Percentiles rank a stretch among this genome's conserved stretches.
Conservation (phyloP, 2,113 vertebrate species). For the Raja brachyura region DNA sequence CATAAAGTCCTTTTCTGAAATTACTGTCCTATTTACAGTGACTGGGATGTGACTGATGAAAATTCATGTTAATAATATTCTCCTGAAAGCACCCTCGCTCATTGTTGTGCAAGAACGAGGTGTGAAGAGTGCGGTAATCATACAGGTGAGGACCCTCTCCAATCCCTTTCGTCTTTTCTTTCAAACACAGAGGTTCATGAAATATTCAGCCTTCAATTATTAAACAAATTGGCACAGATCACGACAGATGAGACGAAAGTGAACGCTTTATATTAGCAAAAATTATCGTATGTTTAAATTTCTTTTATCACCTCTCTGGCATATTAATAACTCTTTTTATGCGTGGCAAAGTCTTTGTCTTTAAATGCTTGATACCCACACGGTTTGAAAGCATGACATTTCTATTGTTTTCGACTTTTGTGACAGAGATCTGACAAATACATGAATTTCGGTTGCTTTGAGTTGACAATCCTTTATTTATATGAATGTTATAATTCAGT, state of each 20-base stretch:
- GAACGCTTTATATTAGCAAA: slow-evolving; percentile 11
- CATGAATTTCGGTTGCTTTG: neutral
- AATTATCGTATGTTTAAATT: neutral
- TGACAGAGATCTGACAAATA: neutral
- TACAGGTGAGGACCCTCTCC: neutral
- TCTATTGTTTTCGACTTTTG: neutral
- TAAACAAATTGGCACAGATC: slow-evolving; percentile 24
- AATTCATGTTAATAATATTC: neutral
- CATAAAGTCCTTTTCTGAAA: neutral
- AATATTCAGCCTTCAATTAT: slow-evolving; percentile 33
- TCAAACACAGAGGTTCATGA: slow-evolving; percentile 28
- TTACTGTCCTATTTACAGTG: no score
- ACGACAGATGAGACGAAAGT: neutral
- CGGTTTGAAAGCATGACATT: neutral
- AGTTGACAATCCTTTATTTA: neutral
- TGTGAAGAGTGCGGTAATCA: slow-evolving; percentile 8
- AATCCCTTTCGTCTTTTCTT: neutral
- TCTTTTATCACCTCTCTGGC: neutral
- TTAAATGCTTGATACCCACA: neutral
- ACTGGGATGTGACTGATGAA: neutral
- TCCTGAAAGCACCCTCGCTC: neutral
- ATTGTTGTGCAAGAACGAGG: neutral
- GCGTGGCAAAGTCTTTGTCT: neutral
- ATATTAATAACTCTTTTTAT: neutral
- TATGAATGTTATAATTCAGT: neutral